Percentiles rank a stretch among this genome's conserved stretches.
These are phyloP conservation scores for Sceloporus tristichus DNA, from an alignment of 2,113 vertebrate species.

Conservation along the genomic window DNA sequence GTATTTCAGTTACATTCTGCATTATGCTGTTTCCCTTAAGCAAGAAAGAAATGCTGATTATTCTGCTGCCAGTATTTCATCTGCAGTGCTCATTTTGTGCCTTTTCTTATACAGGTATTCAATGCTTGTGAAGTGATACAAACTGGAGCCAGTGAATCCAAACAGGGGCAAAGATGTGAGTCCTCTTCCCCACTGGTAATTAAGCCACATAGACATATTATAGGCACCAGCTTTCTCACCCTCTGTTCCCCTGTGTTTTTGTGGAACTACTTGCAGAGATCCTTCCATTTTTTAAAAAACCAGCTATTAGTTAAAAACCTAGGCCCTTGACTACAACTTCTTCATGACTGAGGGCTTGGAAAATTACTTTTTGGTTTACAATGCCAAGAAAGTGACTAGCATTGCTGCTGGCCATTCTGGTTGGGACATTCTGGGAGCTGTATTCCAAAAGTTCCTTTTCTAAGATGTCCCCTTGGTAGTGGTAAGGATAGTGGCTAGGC, in stretches of 20 bases:
- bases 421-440: too few species aligned
- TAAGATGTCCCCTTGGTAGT: too few species aligned
- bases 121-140: neutral
- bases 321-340: too few species aligned
- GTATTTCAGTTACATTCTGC: conserved; percentile 1
- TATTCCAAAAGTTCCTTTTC: too few species aligned
- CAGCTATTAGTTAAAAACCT: too few species aligned
- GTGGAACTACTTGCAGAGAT: too few species aligned
- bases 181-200: neutral
- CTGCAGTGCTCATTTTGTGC: neutral
- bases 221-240: neutral
- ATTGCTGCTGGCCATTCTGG: too few species aligned
- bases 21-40: neutral
- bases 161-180: neutral
- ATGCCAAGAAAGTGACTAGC: too few species aligned
- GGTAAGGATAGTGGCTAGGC: too few species aligned
- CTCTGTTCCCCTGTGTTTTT: neutral
- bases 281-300: too few species aligned
- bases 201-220: neutral
- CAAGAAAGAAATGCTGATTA: neutral
- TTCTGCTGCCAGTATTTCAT: neutral
- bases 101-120: neutral
- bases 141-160: neutral
- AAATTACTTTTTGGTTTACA: too few species aligned
- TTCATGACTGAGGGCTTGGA: too few species aligned